Evolutionary conservation across 2,888 invertebrate genomes (phyloP), one percentile per base, ranked within the genome.

Genomic region (Brenthis hecate): DNA sequence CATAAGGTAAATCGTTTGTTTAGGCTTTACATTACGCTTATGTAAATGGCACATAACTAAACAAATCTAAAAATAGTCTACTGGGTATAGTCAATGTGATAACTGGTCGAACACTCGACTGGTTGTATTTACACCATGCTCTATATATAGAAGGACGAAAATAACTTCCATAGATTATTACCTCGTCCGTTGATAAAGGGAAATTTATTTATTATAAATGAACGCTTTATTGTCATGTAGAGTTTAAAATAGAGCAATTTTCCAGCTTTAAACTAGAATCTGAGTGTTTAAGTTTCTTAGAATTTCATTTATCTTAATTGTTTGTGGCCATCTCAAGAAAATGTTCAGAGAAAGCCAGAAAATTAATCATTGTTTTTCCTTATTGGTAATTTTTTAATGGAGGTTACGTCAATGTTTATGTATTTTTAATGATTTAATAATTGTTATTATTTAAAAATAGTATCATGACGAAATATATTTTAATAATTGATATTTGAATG

Each of bases 61-160:
- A 82, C 81, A 72, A 71, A 73, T 83, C 88, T 89, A 89, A 81
- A 88, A 84, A 88, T 90, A 90, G 81, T 81, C 70, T 70, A 76
- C 75, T 77, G 77, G 84, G 85, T 85, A 88, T 85, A 84, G 81
- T 73, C 81, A 81, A 78, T 75, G 77, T 80, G 85, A 86, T 87
- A 88, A 86, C 86, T 84, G 84, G 87, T 84, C 81, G 79, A 84
- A 85, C 83, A 81, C 80, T 67, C 57, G 81, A 86, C 84, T 83
- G 81, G 84, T 81, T 78, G 80, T 82, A 83, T 85, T 81, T 80
- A 81, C 78, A 81, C 77, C 78, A 77, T 77, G 75, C 74, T 82
- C 84, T 81, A 84, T 85, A 86, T 86, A 87, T 89, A 89, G 85
- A 70, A 70, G 72, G 64, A 75, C 74, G 74, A 66, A 76, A 76